Evolutionary conservation across 2,797 vertebrate species (phyloP).

Genomic region (Alosa sapidissima): DNA sequence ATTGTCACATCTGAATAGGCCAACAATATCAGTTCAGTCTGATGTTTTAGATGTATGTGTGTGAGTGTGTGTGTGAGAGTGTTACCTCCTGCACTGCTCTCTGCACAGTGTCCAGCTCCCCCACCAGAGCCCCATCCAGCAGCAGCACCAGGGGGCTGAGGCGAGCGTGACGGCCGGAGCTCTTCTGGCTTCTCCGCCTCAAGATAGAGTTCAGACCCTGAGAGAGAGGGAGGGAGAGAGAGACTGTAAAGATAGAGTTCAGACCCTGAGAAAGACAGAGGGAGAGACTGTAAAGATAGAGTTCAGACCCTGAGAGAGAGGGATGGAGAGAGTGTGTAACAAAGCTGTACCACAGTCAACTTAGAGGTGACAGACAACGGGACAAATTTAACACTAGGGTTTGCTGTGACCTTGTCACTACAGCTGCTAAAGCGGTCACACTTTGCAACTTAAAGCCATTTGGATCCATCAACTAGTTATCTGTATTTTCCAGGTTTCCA

Average conservation of each 20-base stretch:
- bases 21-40: neutral
- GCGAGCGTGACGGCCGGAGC: constrained; percentile 68
- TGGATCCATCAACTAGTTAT: no score
- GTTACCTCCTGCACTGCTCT: constrained; percentile 82
- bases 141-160: constrained; percentile 85
- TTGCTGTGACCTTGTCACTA: no score
- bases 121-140: constrained; percentile 84
- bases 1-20: neutral
- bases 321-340: no score
- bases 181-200: constrained; percentile 63
- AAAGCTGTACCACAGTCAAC: neutral
- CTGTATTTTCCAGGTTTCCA: no score
- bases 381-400: neutral
- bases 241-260: no score
- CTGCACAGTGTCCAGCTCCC: constrained; percentile 89
- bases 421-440: no score
- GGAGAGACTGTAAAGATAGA: no score
- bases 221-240: neutral
- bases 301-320: no score
- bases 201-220: constrained; percentile 84
- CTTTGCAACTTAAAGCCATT: no score
- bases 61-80: neutral
- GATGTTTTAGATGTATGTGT: neutral
- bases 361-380: neutral
- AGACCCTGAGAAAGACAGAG: no score